Evolutionary conservation across 1,140 invertebrate species (phyloP), one percentile per base, ranked within the genome.

Genomic region (Philotrypesis tridentata): DNA sequence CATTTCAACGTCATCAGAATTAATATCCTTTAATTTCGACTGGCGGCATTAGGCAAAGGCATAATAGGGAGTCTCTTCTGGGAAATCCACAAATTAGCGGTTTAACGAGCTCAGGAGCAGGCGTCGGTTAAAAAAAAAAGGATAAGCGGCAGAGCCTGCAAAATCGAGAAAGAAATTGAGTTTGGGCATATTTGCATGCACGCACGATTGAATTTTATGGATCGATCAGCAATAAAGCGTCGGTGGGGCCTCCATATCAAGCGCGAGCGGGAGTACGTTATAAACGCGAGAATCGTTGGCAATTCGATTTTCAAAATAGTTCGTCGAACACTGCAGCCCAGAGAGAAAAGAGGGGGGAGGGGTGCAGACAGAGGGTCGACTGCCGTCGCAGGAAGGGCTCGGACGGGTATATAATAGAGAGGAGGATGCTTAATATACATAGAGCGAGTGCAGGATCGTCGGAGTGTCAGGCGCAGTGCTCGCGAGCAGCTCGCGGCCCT

Each of bases 401-500:
- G 3, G 48, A 55, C 21, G 6, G 48, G 17, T 55, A 55, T 55
- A 55, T 55, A 55, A 55, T 55, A 55, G 48, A 55, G 48, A 55
- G 17, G 82, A 86, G 88, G 89, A 90, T 89, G 87, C 89, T 89
- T 90, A 86, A 85, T 88, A 87, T 70, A 55, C 27, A 55, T n/a
- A 55, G 2, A 55, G 48, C 21, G 48, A 17, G 43, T 17, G 17
- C 12, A 21, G 86, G 43, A 48, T 48, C 48, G 85, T 83, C 83
- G 81, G 75, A 84, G 88, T 89, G 89, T 90, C 89, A 90, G 84
- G 84, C 65, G 86, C 88, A 90, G 85, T 72, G 84, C 83, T 85
- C 83, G 80, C 88, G 88, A 89, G 87, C 86, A 84, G 85, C 84
- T 84, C 85, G 76, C 82, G 82, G 83, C 83, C 80, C 84, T 90